Base-by-base conservation (phyloP, 2,797 vertebrate genomes). In the Sebastes hubbsi region DNA sequence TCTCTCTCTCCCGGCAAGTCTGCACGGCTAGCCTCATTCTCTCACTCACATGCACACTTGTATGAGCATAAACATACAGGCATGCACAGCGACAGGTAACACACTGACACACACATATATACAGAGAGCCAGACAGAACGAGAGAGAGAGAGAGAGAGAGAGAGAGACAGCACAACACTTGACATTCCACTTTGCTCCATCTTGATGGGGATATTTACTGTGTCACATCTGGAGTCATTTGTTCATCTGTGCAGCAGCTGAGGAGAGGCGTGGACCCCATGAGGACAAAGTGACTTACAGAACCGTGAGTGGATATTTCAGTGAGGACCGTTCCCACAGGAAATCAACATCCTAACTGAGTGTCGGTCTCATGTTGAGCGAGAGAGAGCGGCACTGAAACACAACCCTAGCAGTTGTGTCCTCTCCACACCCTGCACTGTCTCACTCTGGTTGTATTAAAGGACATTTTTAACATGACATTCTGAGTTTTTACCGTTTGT, bases 191-290 rank as follows among this genome's bases (percentile, higher is more conserved):
- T 65, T 30, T 29, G 63, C 72, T 78, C 63, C 49, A 4, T 72
- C 75, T 72, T 81, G 85, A 89, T 77, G 84, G 72, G 66, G 58
- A 32, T 58, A 36, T 91, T 92, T 86, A 87, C 78, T n/a, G 81
- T 14, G 22, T 72, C 81, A 82, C 91, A 92, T 84, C 80, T 89
- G 82, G 82, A 85, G 86, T 85, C 86, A 77, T 92, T 86, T 90
- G 90, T 89, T 79, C 55, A 6, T 82, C 78, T 68, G 30, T 59
- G 70, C 8, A 77, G 75, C 73, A 55, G 78, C 85, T 68, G 72
- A 80, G 49, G 32, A 34, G 74, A 74, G 60, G 32, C 34, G 14
- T 22, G 29, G 61, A 87, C 32, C 81, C 63, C 82, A 22, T 1
- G 30, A 74, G 83, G 30, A 72, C 80, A 83, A 88, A 83, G 85